A percentile compares a stretch with the other conserved stretches of the same genome.
phyloP scores from a whole-genome alignment of 2,888 invertebrate species.

The Agrochola circellaris region DNA sequence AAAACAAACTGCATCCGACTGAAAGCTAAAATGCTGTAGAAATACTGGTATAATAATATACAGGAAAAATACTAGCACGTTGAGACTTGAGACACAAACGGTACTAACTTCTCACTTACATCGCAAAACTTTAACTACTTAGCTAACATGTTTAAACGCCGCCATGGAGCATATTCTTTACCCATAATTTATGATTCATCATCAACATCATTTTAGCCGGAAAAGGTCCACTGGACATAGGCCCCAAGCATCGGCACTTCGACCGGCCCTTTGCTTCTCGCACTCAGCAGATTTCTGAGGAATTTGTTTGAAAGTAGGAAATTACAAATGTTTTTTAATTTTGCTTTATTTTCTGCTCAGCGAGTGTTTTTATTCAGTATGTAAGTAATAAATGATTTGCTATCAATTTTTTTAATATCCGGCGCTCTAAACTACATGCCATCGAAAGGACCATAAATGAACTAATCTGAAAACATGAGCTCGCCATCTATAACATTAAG shows the following conservation, averaged over 20 bases:
- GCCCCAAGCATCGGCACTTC: neutral
- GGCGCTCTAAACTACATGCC: too few relatives aligned
- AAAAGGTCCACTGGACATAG: neutral
- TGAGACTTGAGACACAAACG: neutral
- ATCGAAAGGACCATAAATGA: neutral
- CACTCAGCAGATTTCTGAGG: neutral
- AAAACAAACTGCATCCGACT: neutral
- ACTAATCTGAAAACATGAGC: neutral
- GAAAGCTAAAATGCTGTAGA: neutral
- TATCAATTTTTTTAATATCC: neutral
- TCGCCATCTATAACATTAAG: neutral
- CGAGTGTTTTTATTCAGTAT: neutral
- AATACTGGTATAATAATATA: neutral
- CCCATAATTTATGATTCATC: neutral
- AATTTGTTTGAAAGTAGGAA: neutral
- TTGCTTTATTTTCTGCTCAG: neutral
- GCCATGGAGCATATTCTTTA: too few relatives aligned
- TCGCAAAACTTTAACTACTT: neutral
- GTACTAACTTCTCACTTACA: neutral
- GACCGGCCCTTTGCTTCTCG: neutral
- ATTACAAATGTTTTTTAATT: neutral
- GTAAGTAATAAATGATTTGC: neutral
- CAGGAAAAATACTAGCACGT: neutral
- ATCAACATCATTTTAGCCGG: neutral
- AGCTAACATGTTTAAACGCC: too few relatives aligned